Evolutionary conservation across 2,113 vertebrate genomes (phyloP), one percentile per base, ranked within the genome.

Genomic region (Genyomyrus donnyi): DNA sequence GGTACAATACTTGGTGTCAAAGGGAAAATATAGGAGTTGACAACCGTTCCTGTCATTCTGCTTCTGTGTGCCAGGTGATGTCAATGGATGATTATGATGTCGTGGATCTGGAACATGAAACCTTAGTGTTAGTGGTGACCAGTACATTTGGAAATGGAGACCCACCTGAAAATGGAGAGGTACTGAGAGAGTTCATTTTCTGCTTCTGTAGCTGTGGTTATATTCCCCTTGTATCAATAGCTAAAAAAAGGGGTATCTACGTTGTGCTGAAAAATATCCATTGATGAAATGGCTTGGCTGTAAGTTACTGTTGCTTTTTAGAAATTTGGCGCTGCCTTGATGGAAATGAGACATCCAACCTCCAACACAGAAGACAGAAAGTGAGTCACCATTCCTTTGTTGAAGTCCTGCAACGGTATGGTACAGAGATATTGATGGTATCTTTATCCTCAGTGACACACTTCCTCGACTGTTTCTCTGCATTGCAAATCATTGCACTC

Each of bases 81-180:
- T 95, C 97, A 35, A 98, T 99, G 98, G 98, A 99, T 0, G 98
- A 99, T 6, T 99, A 99, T 0, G 98, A 99, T 89, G 95, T 97
- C 0, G 98, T 99, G 56, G 97, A 99, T 92, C 94, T 99, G 89
- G 98, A 99, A 89, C 98, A 99, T 0, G 98, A 99, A 91, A 97
- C 98, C 0, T 94, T 98, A 91, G 97, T 99, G 90, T 93, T 99
- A 66, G 97, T 96, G 91, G 97, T 99, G 89, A 99, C 97, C 91
- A 99, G 98, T 94, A 99, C 98, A 1, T 99, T 99, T 6, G 98
- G 98, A 88, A 99, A 99, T 0, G 98, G 98, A 45, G 98, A 99
- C 87, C 98, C 98, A 0, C 98, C 98, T 0, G 98, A 99, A 94
- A 99, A 99, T 0, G 98, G 98, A 91, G 98, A 99, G 97, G 98